Base-by-base conservation (phyloP, 2,797 vertebrate genomes). In the Gadopsis bispinosus region DNA sequence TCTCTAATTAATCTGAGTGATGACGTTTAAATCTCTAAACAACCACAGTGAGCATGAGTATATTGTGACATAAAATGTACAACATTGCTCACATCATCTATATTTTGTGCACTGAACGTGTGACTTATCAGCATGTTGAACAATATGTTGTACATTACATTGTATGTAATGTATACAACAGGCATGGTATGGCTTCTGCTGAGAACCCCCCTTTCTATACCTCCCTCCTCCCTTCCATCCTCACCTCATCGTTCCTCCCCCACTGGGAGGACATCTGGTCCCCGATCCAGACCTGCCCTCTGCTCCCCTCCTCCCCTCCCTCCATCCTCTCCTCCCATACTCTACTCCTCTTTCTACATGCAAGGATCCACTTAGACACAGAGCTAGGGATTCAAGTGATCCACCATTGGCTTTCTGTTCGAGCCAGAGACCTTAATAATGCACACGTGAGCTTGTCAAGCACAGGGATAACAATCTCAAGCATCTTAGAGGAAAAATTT, bases 201-300 rank as follows among this genome's bases (percentile, higher is more conserved):
- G 90, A 87, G 91, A 90, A 48, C 71, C 64, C 85, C 78, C 70
- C 61, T 83, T 73, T 77, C 77, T 69, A 75, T 89, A 83, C 77
- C 79, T 87, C 88, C 81, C 84, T 83, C 87, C 87, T 84, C 83
- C 87, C 83, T 92, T 74, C 89, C 90, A 91, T 88, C 91, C 85
- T 90, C 93, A 90, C 88, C 88, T 92, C 87, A 71, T 75, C 81
- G 50, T 91, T 92, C 93, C 93, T 92, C 92, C 92, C 95, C 94
- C 91, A 93, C 94, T 92, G 94, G 91, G 94, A 92, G 88, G 94
- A 94, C 95, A 96, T 95, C 95, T 96, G 95, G 92, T 95, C 92
- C 92, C 94, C 87, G 75, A 93, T 39, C 90, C 90, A 90, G 91
- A 84, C 88, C 91, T 91, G 84, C 90, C 90, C 91, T 89, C 80